A percentile compares a stretch with the other conserved stretches of the same genome.
Evolutionary conservation across 2,888 invertebrate species (phyloP).

Genomic region (Drosophila putrida): DNA sequence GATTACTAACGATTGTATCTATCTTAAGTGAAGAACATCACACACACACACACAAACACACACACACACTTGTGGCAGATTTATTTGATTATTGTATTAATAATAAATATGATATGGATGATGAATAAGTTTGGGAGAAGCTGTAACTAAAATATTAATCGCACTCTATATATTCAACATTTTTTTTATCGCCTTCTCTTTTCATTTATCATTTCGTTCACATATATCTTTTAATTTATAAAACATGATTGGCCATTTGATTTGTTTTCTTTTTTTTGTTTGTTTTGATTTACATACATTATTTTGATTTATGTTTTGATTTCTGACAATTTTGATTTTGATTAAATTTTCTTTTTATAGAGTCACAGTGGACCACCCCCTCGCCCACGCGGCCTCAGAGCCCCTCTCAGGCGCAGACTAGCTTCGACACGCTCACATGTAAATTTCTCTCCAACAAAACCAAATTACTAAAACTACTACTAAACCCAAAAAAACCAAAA

Average conservation of each 20-base stretch:
- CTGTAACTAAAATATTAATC: constrained; percentile 80
- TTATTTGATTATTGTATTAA: constrained; percentile 35
- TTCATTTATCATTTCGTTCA: constrained; percentile 35
- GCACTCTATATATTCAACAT: constrained; percentile 67
- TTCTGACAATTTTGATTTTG: constrained; percentile 73
- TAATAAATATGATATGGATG: constrained; percentile 42
- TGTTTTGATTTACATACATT: constrained; percentile 20
- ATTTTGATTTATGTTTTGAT: constrained; percentile 39
- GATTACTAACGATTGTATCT: background rate
- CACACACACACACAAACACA: constrained; percentile 1
- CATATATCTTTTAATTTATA: constrained; percentile 33
- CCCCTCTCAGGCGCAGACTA: constrained; percentile 86
- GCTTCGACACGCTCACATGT: constrained; percentile 87
- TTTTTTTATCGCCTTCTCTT: constrained; percentile 48
- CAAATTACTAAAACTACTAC: constrained; percentile 52
- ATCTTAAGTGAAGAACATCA: background rate
- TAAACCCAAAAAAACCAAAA: constrained; percentile 37
- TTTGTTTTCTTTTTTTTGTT: constrained; percentile 34
- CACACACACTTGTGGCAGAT: constrained; percentile 51
- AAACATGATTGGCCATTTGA: constrained; percentile 65
- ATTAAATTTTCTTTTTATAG: constrained; percentile 85
- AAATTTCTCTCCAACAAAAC: constrained; percentile 83
- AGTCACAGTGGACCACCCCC: constrained; percentile 86
- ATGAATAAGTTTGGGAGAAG: constrained; percentile 32
- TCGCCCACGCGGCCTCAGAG: constrained; percentile 86